These are phyloP conservation scores for Endomychus coccineus DNA, from an alignment of 2,888 invertebrate species.

Conservation along the genomic window DNA sequence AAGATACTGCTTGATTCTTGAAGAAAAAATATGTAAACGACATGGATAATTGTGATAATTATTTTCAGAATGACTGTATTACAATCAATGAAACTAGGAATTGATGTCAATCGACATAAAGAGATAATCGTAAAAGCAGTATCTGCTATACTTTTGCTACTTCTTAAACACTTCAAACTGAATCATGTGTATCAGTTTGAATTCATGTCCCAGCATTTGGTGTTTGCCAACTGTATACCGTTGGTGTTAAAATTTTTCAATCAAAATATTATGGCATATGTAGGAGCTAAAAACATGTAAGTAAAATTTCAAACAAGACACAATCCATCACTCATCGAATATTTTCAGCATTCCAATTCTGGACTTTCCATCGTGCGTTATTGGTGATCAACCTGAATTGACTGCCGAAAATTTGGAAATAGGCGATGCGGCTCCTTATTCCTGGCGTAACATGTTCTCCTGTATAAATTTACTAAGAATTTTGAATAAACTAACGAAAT, in stretches of 20 bases:
- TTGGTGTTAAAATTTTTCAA: conserved; percentile 97
- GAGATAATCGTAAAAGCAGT: conserved; percentile 97
- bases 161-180: conserved; percentile 93
- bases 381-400: conserved; percentile 90
- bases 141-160: conserved; percentile 78
- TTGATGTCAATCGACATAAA: conserved; percentile 97
- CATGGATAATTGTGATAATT: conserved; percentile 11
- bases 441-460: conserved; percentile 97
- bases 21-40: too few species aligned
- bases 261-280: conserved; percentile 92
- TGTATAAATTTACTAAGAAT: conserved; percentile 95
- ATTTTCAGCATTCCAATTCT: conserved; percentile 71
- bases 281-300: conserved; percentile 85
- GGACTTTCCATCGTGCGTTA: conserved; percentile 93
- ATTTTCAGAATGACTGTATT: conserved; percentile 72
- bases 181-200: conserved; percentile 99
- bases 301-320: too few species aligned
- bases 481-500: conserved; percentile 96
- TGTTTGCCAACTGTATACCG: conserved; percentile 98
- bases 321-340: conserved; percentile 1
- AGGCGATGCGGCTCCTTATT: conserved; percentile 76
- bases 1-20: too few species aligned
- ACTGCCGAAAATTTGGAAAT: conserved; percentile 86
- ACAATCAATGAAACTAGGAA: conserved; percentile 90
- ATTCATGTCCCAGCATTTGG: conserved; percentile 96